Percentiles rank a stretch among this genome's conserved stretches.
These are phyloP conservation scores for Aplysia californica DNA, from an alignment of 1,140 invertebrate genomes.

Conservation along the genomic window DNA sequence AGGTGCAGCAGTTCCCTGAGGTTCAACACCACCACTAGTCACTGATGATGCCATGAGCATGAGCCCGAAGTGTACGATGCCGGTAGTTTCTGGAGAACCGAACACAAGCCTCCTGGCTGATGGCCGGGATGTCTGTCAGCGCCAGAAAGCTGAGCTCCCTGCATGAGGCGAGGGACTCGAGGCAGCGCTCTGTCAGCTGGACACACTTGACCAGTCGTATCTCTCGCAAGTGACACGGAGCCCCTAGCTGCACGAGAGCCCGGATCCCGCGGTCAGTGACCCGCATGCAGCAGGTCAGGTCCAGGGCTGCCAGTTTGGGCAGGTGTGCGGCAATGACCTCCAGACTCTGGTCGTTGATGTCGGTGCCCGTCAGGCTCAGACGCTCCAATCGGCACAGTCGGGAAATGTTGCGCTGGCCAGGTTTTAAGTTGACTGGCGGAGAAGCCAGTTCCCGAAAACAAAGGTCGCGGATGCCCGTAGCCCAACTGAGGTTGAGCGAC, in stretches of 20 bases:
- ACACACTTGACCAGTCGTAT: constrained; percentile 27
- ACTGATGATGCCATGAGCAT: constrained; percentile 28
- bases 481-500: constrained; percentile 82
- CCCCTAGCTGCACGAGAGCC: constrained; percentile 74
- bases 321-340: constrained; percentile 83
- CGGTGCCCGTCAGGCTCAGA: constrained; percentile 84
- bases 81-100: constrained; percentile 23
- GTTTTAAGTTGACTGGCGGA: constrained; percentile 84
- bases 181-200: constrained; percentile 31
- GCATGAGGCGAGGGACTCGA: constrained; percentile 17
- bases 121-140: constrained; percentile 29
- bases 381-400: constrained; percentile 81
- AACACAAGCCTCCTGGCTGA: constrained; percentile 27
- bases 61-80: constrained; percentile 19
- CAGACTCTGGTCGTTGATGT: constrained; percentile 88
- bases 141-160: constrained; percentile 25
- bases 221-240: constrained; percentile 16
- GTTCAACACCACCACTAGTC: background rate
- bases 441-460: constrained; percentile 82
- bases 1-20: background rate
- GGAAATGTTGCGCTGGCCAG: constrained; percentile 83
- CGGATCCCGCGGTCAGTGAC: constrained; percentile 90
- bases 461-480: constrained; percentile 83
- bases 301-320: constrained; percentile 78
- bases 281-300: constrained; percentile 86